Evolutionary conservation across 1,140 invertebrate species (phyloP).

Genomic region (Polyergus mexicanus): DNA sequence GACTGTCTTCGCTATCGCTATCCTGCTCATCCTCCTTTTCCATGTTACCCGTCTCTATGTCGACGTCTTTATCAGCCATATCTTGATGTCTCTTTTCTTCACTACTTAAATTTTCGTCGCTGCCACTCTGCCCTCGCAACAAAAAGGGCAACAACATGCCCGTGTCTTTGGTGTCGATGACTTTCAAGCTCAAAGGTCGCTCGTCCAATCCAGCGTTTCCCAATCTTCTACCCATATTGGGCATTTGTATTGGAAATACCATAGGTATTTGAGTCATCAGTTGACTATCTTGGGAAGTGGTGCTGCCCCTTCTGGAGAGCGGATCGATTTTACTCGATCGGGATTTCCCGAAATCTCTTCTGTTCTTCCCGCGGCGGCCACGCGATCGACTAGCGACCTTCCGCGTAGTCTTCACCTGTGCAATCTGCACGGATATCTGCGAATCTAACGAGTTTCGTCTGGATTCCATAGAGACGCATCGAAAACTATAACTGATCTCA

Average conservation of each 20-base stretch:
- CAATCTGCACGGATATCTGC: slow-evolving; percentile 93
- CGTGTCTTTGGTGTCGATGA: slow-evolving; percentile 87
- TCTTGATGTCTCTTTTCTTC: slow-evolving; percentile 86
- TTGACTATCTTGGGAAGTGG: slow-evolving; percentile 93
- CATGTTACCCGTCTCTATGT: slow-evolving; percentile 85
- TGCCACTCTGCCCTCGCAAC: slow-evolving; percentile 85
- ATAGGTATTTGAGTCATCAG: slow-evolving; percentile 83
- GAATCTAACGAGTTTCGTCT: slow-evolving; percentile 94
- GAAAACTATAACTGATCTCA: slow-evolving; percentile 92
- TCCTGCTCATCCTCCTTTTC: slow-evolving; percentile 82
- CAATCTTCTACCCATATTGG: slow-evolving; percentile 88
- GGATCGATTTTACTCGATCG: slow-evolving; percentile 84
- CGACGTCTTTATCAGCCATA: slow-evolving; percentile 87
- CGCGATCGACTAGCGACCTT: slow-evolving; percentile 84
- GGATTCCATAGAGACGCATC: slow-evolving; percentile 93
- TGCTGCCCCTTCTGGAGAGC: slow-evolving; percentile 89
- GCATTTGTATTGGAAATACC: slow-evolving; percentile 82
- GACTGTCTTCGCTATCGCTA: slow-evolving; percentile 86
- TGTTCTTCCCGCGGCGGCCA: slow-evolving; percentile 77
- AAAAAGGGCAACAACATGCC: slow-evolving; percentile 87
- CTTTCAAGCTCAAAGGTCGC: slow-evolving; percentile 85
- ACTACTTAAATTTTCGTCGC: slow-evolving; percentile 85
- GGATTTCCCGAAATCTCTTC: slow-evolving; percentile 80
- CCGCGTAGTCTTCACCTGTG: slow-evolving; percentile 91
- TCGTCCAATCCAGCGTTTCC: slow-evolving; percentile 85